Evolutionary conservation across 1,140 invertebrate genomes (phyloP).

Genomic region (Prorops nasuta): DNA sequence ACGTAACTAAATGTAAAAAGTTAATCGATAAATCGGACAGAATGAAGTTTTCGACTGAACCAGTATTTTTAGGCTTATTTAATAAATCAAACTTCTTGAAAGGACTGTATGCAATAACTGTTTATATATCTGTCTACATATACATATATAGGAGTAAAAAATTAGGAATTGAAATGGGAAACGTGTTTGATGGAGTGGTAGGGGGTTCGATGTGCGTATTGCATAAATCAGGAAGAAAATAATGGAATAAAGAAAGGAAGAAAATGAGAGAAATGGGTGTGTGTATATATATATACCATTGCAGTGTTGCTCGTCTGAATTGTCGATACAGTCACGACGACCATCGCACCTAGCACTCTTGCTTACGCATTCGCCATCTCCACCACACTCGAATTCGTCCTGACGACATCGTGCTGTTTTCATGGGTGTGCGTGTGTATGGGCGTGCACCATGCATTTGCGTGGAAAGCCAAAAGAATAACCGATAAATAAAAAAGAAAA

Average conservation of each 20-base stretch:
- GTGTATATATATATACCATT: constrained; percentile 49
- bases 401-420: constrained; percentile 59
- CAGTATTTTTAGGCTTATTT: no score
- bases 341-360: constrained; percentile 63
- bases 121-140: no score
- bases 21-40: no score
- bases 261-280: not conserved
- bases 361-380: constrained; percentile 70
- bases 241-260: no score
- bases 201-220: not conserved
- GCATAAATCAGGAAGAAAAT: no score
- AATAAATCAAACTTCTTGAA: no score
- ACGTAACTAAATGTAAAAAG: no score
- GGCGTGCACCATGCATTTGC: no score
- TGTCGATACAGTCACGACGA: constrained; percentile 60
- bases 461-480: constrained; percentile 35
- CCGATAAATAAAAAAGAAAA: constrained; percentile 23
- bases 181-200: not conserved
- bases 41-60: no score
- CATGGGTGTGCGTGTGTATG: not conserved
- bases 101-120: no score
- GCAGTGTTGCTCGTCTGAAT: constrained; percentile 74
- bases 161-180: no score
- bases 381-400: constrained; percentile 64
- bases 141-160: no score